A percentile compares a stretch with the other conserved stretches of the same genome.
These are phyloP conservation scores for Melanotaenia nigrans DNA, from an alignment of 2,797 vertebrate species.

Conservation along the genomic window DNA sequence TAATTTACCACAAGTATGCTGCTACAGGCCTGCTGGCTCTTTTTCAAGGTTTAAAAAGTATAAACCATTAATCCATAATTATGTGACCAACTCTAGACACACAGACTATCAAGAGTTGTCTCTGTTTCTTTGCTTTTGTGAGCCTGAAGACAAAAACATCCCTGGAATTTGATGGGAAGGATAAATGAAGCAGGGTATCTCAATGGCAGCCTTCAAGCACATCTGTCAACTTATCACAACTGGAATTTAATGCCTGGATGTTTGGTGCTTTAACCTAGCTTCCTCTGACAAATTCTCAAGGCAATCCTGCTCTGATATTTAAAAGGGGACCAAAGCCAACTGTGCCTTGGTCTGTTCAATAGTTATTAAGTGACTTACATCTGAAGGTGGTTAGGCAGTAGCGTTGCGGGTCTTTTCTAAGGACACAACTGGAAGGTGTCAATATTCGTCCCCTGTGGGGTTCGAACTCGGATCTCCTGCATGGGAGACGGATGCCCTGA, in stretches of 20 bases:
- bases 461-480: no score
- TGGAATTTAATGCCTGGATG: slow-evolving; percentile 22
- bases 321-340: not conserved
- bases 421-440: no score
- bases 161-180: slow-evolving; percentile 67
- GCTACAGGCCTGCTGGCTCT: not conserved
- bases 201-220: slow-evolving; percentile 15
- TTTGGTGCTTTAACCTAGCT: not conserved
- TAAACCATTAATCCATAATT: not conserved
- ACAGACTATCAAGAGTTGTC: slow-evolving; percentile 33
- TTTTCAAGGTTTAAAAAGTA: not conserved
- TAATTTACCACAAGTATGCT: not conserved
- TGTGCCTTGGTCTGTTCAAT: not conserved
- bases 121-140: slow-evolving; percentile 62
- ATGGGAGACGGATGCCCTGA: no score
- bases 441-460: no score
- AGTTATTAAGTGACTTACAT: no score
- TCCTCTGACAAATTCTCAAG: slow-evolving; percentile 10
- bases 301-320: not conserved
- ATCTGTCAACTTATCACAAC: slow-evolving; percentile 1
- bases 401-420: no score
- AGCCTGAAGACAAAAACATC: slow-evolving; percentile 63
- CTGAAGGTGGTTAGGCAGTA: no score
- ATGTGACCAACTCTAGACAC: slow-evolving; percentile 11
- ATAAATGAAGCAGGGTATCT: slow-evolving; percentile 36